These are phyloP conservation scores for Hedychridium roseum DNA, from an alignment of 2,888 invertebrate species.

Conservation along the genomic window DNA sequence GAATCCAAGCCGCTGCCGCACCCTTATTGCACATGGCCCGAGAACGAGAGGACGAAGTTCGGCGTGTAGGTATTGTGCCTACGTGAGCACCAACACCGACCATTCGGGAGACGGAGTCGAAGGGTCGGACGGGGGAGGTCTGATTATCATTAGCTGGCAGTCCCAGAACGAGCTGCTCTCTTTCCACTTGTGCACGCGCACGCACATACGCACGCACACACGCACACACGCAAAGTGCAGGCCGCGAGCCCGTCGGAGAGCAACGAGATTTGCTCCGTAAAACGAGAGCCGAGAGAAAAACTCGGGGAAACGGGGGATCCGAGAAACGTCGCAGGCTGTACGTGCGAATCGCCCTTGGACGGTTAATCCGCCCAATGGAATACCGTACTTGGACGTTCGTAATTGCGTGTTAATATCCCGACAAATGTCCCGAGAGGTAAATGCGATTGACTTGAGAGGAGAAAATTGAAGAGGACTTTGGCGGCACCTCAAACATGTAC, in stretches of 20 bases:
- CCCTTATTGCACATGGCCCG: constrained; percentile 64
- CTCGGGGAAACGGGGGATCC: too few relatives aligned
- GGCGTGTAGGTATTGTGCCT: neutral
- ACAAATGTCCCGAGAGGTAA: too few relatives aligned
- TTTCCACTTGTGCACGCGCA: constrained; percentile 25
- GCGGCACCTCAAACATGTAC: too few relatives aligned
- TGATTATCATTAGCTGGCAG: constrained; percentile 59
- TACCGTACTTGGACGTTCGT: too few relatives aligned
- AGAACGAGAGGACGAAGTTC: constrained; percentile 33
- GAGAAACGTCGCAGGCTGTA: too few relatives aligned
- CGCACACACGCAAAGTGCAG: constrained; percentile 27
- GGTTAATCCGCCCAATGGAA: too few relatives aligned
- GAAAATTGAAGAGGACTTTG: too few relatives aligned
- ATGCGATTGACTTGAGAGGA: too few relatives aligned
- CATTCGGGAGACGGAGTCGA: neutral
- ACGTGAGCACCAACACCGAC: neutral
- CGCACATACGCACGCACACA: constrained; percentile 31
- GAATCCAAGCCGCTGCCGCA: constrained; percentile 61
- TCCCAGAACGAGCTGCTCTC: constrained; percentile 48
- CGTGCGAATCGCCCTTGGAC: too few relatives aligned
- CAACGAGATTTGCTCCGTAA: constrained; percentile 23
- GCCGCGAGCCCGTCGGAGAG: constrained; percentile 20
- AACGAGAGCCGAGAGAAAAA: neutral
- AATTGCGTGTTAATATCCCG: too few relatives aligned
- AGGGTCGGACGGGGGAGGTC: constrained; percentile 25